phyloP scores from a whole-genome alignment of 1,140 invertebrate species.

The Metaphire vulgaris region DNA sequence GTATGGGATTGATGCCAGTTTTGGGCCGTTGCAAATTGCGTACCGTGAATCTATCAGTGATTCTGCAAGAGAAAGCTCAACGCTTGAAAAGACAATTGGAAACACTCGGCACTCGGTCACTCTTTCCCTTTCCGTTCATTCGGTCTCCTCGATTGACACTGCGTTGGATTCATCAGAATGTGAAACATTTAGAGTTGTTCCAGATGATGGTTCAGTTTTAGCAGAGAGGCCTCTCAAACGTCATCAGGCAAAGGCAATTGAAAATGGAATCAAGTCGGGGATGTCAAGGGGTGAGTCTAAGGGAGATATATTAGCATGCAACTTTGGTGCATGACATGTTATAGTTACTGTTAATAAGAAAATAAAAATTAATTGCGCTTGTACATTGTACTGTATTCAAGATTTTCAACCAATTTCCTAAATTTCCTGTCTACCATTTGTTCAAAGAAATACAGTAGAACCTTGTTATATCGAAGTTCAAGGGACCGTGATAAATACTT shows the following conservation, averaged over 20 bases:
- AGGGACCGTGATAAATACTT: no score
- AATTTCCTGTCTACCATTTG: no score
- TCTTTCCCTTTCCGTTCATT: slow-evolving; percentile 37
- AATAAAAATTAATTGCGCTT: no score
- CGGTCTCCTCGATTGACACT: slow-evolving; percentile 20
- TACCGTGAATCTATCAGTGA: slow-evolving; percentile 72
- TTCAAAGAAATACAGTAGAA: no score
- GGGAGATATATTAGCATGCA: no score
- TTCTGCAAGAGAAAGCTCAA: slow-evolving; percentile 35
- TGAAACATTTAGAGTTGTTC: slow-evolving; percentile 10
- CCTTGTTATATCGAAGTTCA: no score
- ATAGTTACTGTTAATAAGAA: no score
- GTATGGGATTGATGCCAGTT: slow-evolving; percentile 82
- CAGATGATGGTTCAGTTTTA: slow-evolving; percentile 26
- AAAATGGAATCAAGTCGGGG: slow-evolving; percentile 53
- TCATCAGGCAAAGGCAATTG: slow-evolving; percentile 52
- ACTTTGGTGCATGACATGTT: no score
- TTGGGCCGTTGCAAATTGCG: slow-evolving; percentile 90
- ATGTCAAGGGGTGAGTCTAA: slow-evolving; percentile 35
- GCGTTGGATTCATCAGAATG: not conserved
- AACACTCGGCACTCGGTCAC: slow-evolving; percentile 37
- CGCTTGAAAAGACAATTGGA: slow-evolving; percentile 62
- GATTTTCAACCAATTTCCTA: no score
- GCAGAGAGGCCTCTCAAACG: slow-evolving; percentile 37
- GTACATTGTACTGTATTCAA: no score